These are phyloP conservation scores for Axis porcinus DNA, from an alignment of 2,113 vertebrate species.

Conservation along the genomic window DNA sequence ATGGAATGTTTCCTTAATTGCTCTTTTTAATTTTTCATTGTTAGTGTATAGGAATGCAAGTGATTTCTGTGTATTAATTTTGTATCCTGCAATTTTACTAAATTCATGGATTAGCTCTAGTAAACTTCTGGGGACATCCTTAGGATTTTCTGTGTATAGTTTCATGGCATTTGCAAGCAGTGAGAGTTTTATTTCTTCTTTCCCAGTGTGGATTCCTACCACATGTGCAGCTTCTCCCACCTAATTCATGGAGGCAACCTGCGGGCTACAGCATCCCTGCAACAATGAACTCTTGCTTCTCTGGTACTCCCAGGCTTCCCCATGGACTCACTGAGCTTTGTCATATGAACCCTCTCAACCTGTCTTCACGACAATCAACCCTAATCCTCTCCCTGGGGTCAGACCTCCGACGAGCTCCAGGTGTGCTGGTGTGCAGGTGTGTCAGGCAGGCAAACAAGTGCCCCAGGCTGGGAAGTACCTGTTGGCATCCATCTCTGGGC, in stretches of 20 bases:
- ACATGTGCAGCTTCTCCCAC: background rate
- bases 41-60: background rate
- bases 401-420: background rate
- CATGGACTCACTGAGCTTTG: rapidly evolving
- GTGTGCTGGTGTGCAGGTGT: background rate
- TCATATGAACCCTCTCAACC: background rate
- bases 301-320: background rate
- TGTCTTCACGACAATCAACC: background rate
- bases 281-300: background rate
- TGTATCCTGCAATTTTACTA: background rate
- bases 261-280: background rate
- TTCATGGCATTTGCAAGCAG: background rate
- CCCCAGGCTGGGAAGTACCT: background rate
- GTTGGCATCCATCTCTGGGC: background rate
- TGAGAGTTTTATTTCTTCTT: background rate
- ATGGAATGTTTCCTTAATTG: background rate
- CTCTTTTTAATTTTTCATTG: background rate
- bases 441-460: background rate
- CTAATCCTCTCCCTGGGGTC: background rate
- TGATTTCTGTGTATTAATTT: background rate
- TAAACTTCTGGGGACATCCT: background rate
- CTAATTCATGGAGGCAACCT: background rate
- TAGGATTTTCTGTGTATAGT: background rate
- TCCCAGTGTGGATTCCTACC: background rate
- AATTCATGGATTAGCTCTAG: background rate